Evolutionary conservation across 2,888 invertebrate species (phyloP).

Genomic region (Nephrocerus scutellatus): DNA sequence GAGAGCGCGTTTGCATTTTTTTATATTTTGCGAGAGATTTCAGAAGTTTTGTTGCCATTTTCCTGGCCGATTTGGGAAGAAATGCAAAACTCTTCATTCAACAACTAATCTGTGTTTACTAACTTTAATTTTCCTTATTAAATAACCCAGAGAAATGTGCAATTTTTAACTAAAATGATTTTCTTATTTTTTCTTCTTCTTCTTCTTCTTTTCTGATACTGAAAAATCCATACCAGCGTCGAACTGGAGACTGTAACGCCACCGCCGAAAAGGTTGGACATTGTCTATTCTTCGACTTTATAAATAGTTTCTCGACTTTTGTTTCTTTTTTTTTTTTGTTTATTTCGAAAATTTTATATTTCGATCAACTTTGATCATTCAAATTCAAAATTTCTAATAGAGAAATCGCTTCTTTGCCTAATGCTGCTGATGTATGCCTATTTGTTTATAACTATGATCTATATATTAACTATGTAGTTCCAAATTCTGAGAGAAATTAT

Average conservation of each 20-base stretch:
- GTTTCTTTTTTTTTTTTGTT: conserved; percentile 7
- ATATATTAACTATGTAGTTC: no score
- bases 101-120: conserved; percentile 9
- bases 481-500: no score
- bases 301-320: conserved; percentile 21
- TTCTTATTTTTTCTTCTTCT: conserved; percentile 18
- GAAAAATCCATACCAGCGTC: conserved; percentile 44
- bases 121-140: conserved; percentile 9
- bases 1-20: no score
- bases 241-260: conserved; percentile 44
- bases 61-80: no score
- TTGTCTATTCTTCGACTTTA: conserved; percentile 2
- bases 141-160: neutral
- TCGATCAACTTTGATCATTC: conserved; percentile 6
- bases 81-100: no score
- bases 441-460: no score
- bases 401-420: no score
- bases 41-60: no score
- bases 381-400: conserved; percentile 1
- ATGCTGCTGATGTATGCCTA: no score
- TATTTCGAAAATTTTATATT: conserved; percentile 2
- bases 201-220: conserved; percentile 13
- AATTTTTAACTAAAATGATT: conserved; percentile 12
- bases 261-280: conserved; percentile 45
- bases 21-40: no score